Evolutionary conservation across 1,140 invertebrate genomes (phyloP), one percentile per base, ranked within the genome.

Genomic region (Apis florea): DNA sequence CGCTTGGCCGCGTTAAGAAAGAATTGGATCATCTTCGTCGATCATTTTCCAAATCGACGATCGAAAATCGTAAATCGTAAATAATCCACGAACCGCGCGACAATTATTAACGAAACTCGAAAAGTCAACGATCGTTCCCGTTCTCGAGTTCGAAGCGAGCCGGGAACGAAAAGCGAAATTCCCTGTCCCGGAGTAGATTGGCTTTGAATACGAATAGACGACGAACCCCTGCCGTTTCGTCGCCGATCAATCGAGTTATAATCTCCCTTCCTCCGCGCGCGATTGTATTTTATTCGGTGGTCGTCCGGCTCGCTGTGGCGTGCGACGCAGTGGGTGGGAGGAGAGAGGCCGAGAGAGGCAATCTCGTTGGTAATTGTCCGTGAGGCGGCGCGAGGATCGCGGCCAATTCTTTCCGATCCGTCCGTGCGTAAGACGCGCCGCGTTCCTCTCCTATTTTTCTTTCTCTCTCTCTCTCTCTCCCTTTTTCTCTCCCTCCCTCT

Each of bases 331-430:
- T 1, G 24, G 71, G 67, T 15, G n/a, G 59, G 12, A 12, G 24
- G 0, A 19, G 47, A 66, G 66, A 66, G 58, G 69, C 17, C 40
- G 56, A 67, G 75, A 80, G 24, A 85, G 64, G 84, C 87, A 90
- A 91, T 92, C 85, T 86, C 87, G 83, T 87, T 79, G 82, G 91
- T 90, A 91, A 91, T 91, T 92, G 88, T 85, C 88, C 88, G 87
- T 90, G 85, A 90, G 31, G 87, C 84, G 82, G 24, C 49, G 79
- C 87, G 87, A 89, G 87, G 86, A 90, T 90, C 88, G 85, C 82
- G 80, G 86, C 84, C 85, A 90, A 91, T 91, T 81, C 54, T 47
- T 81, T 91, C 49, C 26, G 54, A 59, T 76, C 64, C 64, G 63
- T 66, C 47, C 58, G 79, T 81, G 79, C 79, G 75, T 81, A 51